Conservation (phyloP, 1,140 invertebrate genomes). For the Trichonephila clavata region DNA sequence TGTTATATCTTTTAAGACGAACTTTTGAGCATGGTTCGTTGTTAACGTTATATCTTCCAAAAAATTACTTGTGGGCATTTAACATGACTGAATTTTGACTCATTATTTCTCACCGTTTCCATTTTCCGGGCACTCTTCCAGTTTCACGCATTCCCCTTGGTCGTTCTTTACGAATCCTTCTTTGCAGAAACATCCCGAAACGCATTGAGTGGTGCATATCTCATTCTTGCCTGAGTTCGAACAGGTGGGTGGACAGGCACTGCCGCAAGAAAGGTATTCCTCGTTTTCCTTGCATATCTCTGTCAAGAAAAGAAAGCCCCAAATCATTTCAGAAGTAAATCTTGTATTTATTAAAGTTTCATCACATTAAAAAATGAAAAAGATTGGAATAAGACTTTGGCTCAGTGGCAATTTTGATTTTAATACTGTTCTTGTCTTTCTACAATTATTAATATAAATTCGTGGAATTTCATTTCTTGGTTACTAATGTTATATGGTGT, state of each 20-base stretch:
- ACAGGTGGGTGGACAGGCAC: constrained; percentile 54
- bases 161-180: constrained; percentile 43
- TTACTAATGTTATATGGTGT: too few species aligned
- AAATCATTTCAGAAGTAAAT: neutral
- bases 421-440: neutral
- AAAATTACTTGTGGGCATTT: too few species aligned
- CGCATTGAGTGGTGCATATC: constrained; percentile 37
- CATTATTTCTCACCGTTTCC: neutral
- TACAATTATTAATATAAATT: neutral
- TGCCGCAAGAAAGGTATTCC: constrained; percentile 46
- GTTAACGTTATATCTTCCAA: too few species aligned
- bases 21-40: too few species aligned
- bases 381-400: neutral
- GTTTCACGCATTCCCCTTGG: constrained; percentile 10
- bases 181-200: constrained; percentile 65
- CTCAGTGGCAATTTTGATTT: neutral
- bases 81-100: too few species aligned
- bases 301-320: neutral
- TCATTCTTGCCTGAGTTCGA: neutral
- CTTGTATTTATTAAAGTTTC: neutral
- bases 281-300: neutral
- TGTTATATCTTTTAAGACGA: too few species aligned
- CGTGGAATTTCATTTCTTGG: too few species aligned
- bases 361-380: neutral
- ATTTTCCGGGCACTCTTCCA: neutral